Base-by-base conservation (phyloP, 2,888 invertebrate genomes). In the Meghimatium bilineatum region DNA sequence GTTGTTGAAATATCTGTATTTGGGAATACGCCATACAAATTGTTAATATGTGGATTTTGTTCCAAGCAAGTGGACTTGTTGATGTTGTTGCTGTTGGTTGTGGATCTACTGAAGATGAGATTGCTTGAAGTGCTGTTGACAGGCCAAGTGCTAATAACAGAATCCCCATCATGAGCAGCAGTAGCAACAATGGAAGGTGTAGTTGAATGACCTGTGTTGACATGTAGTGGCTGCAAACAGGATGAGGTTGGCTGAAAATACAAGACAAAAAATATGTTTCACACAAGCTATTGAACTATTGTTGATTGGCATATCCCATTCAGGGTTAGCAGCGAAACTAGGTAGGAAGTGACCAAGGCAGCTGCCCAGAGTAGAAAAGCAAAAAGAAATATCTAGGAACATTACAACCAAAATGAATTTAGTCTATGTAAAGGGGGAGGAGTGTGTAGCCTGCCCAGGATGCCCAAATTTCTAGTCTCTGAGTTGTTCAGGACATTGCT, bases 161-260 rank as follows among this genome's bases (percentile, higher is more conserved):
- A 2, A 32, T n/a, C 74, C 1, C 56, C 38, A 26, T 81, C 60
- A 17, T 17, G 74, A 44, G 29, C 52, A 71, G 80, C 74, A 1
- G 66, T 36, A 34, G 80, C 36, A 56, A 34, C 14, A 32, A 71
- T n/a, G 0, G 71, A 56, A 5, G 80, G 60, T 60, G 77, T n/a
- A 6, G 71, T 20, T n/a, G 38, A 34, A 1, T n/a, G 56, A 38
- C 76, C 76, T n/a, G 82, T 76, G 67, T 67, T 82, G 52, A 82
- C 32, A n/a, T 82, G 76, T 34, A 82, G 26, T 23, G 82, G 82
- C 67, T 75, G 82, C 23, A 82, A 23, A 52, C 60, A 81, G 56
- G 34, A 23, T 67, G 76, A 67, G 3, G 82, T 67, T 74, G 66
- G 49, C 76, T 81, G 38, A 36, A 63, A 44, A 74, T 0, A 74